phyloP scores from a whole-genome alignment of 2,797 vertebrate genomes.

The Vespertilio murinus region DNA sequence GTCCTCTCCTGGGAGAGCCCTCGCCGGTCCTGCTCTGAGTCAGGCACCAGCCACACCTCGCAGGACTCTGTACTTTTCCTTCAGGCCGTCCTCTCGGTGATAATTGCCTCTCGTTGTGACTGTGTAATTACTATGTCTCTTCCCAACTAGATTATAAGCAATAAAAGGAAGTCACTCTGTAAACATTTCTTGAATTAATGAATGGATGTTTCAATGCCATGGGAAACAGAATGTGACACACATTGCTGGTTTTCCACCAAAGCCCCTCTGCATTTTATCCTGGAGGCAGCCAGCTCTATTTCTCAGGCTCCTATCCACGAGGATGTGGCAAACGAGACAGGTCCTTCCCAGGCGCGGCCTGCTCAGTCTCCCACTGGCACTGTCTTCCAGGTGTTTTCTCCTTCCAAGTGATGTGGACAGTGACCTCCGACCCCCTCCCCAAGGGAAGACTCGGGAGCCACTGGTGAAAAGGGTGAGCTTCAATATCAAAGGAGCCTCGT shows the following conservation, averaged over 20 bases:
- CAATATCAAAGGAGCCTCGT: not conserved
- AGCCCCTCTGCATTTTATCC: not conserved
- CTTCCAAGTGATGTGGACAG: not conserved
- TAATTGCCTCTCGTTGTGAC: constrained; percentile 28
- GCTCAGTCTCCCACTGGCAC: not conserved
- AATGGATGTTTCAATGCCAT: not conserved
- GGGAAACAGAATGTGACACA: constrained; percentile 18
- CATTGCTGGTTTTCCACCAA: not conserved
- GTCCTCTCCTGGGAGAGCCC: not conserved
- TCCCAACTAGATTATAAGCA: not conserved
- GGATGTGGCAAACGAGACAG: not conserved
- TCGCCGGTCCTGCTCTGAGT: not conserved
- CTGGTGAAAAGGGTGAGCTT: not conserved
- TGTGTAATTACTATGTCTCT: not conserved
- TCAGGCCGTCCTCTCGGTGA: not conserved
- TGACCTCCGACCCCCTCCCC: not conserved
- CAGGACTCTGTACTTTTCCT: not conserved
- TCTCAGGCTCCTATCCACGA: not conserved
- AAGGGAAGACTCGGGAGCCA: not conserved
- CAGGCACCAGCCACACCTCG: not conserved
- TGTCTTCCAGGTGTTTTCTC: not conserved
- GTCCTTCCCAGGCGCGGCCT: not conserved
- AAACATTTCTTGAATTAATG: constrained; percentile 38
- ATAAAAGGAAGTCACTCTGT: not conserved
- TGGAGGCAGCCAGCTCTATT: not conserved